A percentile compares a stretch with the other conserved stretches of the same genome.
phyloP scores from a whole-genome alignment of 2,888 invertebrate genomes.

The Girardia tigrina region DNA sequence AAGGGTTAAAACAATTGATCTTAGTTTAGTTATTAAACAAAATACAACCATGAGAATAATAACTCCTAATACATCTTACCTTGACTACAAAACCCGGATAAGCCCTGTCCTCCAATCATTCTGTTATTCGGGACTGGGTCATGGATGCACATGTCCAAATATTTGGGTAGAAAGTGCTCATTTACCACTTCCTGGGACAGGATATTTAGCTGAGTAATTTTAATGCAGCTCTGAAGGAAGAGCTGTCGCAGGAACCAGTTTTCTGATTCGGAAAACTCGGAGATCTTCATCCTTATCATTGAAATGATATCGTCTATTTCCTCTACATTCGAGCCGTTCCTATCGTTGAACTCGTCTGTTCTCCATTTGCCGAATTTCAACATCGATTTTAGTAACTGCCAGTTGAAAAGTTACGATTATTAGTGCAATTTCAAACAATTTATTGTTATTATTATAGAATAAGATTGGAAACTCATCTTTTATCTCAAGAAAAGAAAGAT shows the following conservation, averaged over 20 bases:
- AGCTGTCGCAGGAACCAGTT: background rate
- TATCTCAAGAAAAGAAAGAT: too few species aligned
- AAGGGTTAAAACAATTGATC: too few species aligned
- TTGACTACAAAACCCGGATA: background rate
- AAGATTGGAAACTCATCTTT: too few species aligned
- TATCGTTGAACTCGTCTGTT: too few species aligned
- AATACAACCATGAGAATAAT: too few species aligned
- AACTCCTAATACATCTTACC: too few species aligned
- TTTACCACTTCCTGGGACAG: background rate
- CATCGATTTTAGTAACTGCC: background rate
- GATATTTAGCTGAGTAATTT: background rate
- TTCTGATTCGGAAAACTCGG: background rate
- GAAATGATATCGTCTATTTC: background rate
- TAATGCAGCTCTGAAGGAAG: background rate
- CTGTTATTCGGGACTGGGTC: background rate
- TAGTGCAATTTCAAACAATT: too few species aligned
- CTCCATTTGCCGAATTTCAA: background rate
- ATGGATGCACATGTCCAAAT: background rate
- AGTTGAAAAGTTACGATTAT: too few species aligned
- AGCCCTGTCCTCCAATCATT: background rate
- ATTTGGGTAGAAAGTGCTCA: background rate
- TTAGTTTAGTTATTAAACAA: too few species aligned
- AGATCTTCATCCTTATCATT: background rate
- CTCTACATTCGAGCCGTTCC: background rate
- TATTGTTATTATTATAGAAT: too few species aligned